A percentile compares a stretch with the other conserved stretches of the same genome.
Conservation (phyloP, 2,888 invertebrate genomes). For the Drosophila engyochracea region DNA sequence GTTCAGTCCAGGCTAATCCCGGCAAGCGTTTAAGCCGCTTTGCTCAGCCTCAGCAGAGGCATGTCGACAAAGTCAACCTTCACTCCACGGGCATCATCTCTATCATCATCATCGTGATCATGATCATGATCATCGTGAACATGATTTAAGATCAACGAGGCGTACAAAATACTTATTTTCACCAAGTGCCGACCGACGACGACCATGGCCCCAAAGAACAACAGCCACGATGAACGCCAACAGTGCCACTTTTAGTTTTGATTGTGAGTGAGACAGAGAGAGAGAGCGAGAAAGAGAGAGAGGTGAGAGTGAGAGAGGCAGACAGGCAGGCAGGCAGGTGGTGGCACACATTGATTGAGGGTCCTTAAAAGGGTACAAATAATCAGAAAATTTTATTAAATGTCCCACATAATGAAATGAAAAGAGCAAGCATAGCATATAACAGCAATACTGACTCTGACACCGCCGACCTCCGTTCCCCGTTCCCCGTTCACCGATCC, state of each 20-base stretch:
- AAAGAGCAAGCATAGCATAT: conserved; percentile 33
- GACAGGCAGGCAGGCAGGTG: conserved; percentile 21
- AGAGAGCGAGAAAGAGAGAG: not conserved
- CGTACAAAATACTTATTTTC: conserved; percentile 64
- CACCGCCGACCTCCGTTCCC: not conserved
- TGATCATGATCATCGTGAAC: conserved; percentile 32
- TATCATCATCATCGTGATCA: conserved; percentile 15
- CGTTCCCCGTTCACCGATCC: not conserved
- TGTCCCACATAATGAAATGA: conserved; percentile 72
- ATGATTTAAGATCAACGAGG: conserved; percentile 68
- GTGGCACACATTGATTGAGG: conserved; percentile 76
- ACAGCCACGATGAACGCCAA: conserved; percentile 25
- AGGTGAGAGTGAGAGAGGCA: conserved; percentile 1
- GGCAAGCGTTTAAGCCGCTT: conserved; percentile 49
- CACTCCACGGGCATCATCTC: conserved; percentile 18
- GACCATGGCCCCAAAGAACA: conserved; percentile 40
- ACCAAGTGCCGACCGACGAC: conserved; percentile 68
- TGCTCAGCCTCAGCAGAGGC: conserved; percentile 15
- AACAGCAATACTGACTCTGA: conserved; percentile 2
- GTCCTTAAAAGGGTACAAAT: conserved; percentile 83
- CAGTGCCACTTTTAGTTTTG: conserved; percentile 43
- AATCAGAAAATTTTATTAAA: conserved; percentile 76
- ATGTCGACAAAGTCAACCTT: conserved; percentile 11
- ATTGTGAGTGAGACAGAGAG: conserved; percentile 13
- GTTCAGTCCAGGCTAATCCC: conserved; percentile 47